Evolutionary conservation across 2,113 vertebrate genomes (phyloP).

Genomic region (Empidonax traillii): DNA sequence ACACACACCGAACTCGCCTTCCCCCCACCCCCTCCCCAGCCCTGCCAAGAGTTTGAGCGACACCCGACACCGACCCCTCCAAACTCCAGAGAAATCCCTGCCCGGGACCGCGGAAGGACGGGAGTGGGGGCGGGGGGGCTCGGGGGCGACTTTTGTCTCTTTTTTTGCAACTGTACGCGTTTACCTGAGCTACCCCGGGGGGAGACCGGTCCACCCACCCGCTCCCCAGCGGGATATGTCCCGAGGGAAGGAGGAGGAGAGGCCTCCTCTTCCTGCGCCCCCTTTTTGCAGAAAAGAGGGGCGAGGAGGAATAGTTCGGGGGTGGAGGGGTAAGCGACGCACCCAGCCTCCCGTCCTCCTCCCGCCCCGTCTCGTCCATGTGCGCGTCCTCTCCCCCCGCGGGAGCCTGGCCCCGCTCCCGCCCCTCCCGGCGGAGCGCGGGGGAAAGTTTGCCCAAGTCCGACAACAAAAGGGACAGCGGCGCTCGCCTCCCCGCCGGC

Average conservation of each 20-base stretch:
- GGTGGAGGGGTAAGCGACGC: background rate
- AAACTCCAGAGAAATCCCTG: background rate
- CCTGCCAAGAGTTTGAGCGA: constrained; percentile 15
- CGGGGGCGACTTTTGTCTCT: constrained; percentile 7
- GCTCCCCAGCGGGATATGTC: background rate
- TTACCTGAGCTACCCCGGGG: background rate
- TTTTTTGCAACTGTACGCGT: background rate
- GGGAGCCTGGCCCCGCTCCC: background rate
- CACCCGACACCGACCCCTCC: constrained; percentile 37
- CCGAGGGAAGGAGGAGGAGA: background rate
- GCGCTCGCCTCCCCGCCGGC: background rate
- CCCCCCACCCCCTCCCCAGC: background rate
- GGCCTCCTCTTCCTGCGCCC: background rate
- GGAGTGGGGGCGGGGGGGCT: fast-evolving
- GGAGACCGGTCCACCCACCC: no score
- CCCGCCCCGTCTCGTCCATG: background rate
- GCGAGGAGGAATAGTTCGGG: background rate
- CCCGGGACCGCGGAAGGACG: background rate
- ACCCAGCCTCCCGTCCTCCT: background rate
- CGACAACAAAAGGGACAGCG: constrained; percentile 46
- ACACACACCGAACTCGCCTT: background rate
- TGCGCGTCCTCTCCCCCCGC: background rate
- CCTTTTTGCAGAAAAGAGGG: background rate
- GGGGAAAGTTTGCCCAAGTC: constrained; percentile 44
- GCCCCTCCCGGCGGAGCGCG: background rate